Evolutionary conservation across 2,797 vertebrate genomes (phyloP), one percentile per base, ranked within the genome.

Genomic region (Pseudomugil tenellus): DNA sequence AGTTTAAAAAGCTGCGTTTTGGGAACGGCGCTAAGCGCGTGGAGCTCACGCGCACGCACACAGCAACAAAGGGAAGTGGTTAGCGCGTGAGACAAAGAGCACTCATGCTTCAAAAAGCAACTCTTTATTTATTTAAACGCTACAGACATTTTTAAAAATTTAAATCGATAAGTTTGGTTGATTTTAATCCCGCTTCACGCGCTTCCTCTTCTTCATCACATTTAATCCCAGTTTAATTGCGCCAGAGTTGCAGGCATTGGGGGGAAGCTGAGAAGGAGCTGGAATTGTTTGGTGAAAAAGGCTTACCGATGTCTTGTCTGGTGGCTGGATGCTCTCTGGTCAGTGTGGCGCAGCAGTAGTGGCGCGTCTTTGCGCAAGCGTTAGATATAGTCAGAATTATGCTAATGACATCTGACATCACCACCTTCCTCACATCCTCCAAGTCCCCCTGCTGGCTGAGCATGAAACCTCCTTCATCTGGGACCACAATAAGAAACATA

Each of bases 381-480:
- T 74, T 11, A 68, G 2, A 67, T 87, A 92, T 95, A 95, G 79
- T 80, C 83, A 19, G 67, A 80, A 56, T 90, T 89, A 88, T 94
- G 92, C 87, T 95, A 92, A 94, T 93, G 80, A 88, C 84, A 21
- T 71, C 67, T 92, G 92, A 94, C 93, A 88, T 94, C 92, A 93
- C 74, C 69, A 14, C 43, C 6, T 10, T n/a, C 56, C 4, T 37
- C 62, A 56, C 60, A 3, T 25, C 61, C 67, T 49, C 53, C 13
- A 1, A 1, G 0, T 11, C 72, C 84, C 76, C 74, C 87, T 87
- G 71, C 64, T 72, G 91, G 87, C 29, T 3, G 67, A 11, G 6
- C 39, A 0, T 0, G 0, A 1, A 17, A 0, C 57, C 41, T 34
- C 4, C 79, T 34, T 2, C 23, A 28, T 28, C 14, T 28, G 26